phyloP scores from a whole-genome alignment of 2,797 vertebrate genomes.

The Aeoliscus strigatus region DNA sequence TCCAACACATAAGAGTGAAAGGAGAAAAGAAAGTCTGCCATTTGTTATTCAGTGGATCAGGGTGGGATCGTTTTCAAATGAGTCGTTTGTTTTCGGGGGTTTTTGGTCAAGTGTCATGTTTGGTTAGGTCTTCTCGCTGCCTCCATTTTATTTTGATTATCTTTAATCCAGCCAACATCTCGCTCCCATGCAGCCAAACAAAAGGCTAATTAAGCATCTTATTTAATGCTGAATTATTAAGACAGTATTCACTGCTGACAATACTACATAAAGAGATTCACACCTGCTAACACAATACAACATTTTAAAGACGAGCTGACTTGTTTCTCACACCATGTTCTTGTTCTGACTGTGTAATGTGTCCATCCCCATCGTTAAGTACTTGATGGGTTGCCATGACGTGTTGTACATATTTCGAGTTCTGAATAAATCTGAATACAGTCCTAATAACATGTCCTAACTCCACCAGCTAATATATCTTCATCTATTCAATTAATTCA shows the following conservation, averaged over 20 bases:
- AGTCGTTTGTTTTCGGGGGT: conserved; percentile 2
- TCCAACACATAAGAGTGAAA: conserved; percentile 18
- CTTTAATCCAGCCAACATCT: conserved; percentile 55
- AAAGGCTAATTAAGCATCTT: conserved; percentile 20
- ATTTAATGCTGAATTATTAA: not conserved
- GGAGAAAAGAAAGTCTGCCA: conserved; percentile 21
- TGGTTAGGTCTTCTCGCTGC: conserved; percentile 1
- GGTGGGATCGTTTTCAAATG: conserved; percentile 14
- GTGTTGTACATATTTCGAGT: too few relatives aligned
- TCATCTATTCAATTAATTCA: too few relatives aligned
- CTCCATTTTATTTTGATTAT: conserved; percentile 13
- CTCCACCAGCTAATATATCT: too few relatives aligned
- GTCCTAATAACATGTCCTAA: too few relatives aligned
- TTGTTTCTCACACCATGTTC: too few relatives aligned
- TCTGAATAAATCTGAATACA: too few relatives aligned
- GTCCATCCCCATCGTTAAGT: too few relatives aligned
- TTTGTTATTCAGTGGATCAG: conserved; percentile 22
- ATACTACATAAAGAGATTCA: not conserved
- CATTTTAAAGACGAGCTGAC: not conserved
- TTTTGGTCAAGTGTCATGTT: conserved; percentile 9
- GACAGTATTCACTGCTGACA: not conserved
- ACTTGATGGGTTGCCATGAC: too few relatives aligned
- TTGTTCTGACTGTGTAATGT: too few relatives aligned
- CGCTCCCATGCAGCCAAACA: conserved; percentile 46
- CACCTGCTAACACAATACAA: not conserved